Conservation (phyloP, 2,797 vertebrate species). For the Acrossocheilus wenchowensis region DNA sequence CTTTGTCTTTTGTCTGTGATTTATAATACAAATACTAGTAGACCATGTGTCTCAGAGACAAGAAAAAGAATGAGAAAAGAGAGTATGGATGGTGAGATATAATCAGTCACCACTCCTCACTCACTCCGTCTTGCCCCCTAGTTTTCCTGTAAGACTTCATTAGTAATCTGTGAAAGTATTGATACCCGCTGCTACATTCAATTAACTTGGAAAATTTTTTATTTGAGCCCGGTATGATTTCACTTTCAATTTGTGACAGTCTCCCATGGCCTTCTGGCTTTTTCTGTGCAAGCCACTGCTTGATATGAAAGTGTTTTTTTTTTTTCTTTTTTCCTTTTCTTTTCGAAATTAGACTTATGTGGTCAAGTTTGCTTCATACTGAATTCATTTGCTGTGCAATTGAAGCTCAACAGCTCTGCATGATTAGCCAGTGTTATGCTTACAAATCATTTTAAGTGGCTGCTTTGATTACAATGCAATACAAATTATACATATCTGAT, state of each 20-base stretch:
- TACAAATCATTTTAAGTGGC: neutral
- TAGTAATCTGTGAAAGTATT: slow-evolving; percentile 62
- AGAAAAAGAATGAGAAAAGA: slow-evolving; percentile 7
- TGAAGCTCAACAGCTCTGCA: slow-evolving; percentile 19
- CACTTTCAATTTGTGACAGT: slow-evolving; percentile 57
- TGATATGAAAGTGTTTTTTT: slow-evolving; percentile 52
- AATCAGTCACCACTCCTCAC: slow-evolving; percentile 48
- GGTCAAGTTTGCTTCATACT: slow-evolving; percentile 42
- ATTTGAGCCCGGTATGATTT: slow-evolving; percentile 61
- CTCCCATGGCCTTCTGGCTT: slow-evolving; percentile 54
- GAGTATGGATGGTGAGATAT: slow-evolving; percentile 36
- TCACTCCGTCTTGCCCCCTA: slow-evolving; percentile 35
- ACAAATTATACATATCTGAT: neutral
- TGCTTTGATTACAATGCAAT: neutral
- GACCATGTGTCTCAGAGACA: neutral
- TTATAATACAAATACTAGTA: slow-evolving; percentile 15
- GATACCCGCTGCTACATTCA: slow-evolving; percentile 64
- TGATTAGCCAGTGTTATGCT: neutral
- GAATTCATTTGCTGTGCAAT: slow-evolving; percentile 21
- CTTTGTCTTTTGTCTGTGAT: neutral
- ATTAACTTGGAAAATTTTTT: slow-evolving; percentile 63
- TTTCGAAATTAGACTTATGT: slow-evolving; percentile 53
- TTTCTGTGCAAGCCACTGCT: slow-evolving; percentile 50
- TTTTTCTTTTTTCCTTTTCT: neutral
- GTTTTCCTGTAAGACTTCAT: slow-evolving; percentile 59